These are phyloP conservation scores for Drosophila persimilis DNA, from an alignment of 1,140 invertebrate genomes.

Conservation along the genomic window DNA sequence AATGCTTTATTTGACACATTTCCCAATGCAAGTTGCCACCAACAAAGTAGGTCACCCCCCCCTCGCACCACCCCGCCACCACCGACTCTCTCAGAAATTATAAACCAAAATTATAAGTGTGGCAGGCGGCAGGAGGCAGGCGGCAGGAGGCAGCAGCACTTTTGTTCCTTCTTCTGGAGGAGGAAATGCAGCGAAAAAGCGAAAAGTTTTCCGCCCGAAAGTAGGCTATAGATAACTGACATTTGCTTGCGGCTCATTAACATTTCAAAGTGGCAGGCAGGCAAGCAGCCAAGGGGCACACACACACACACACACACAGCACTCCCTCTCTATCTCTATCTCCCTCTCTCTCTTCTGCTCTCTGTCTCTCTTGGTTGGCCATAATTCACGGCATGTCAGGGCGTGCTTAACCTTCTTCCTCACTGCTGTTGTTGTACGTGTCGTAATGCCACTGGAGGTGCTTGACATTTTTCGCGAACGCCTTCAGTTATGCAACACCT, in stretches of 20 bases:
- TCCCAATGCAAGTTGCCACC: slow-evolving; percentile 39
- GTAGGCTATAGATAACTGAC: slow-evolving; percentile 59
- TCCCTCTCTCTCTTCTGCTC: background rate
- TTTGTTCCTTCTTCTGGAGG: background rate
- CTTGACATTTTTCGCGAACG: slow-evolving; percentile 78
- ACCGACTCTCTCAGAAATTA: slow-evolving; percentile 50
- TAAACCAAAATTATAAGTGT: slow-evolving; percentile 51
- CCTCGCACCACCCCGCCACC: background rate
- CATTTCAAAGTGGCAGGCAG: slow-evolving; percentile 69
- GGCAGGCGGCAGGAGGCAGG: background rate
- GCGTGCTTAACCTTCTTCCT: slow-evolving; percentile 77
- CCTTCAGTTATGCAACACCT: slow-evolving; percentile 67
- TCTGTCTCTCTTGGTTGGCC: slow-evolving; percentile 10
- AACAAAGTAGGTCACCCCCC: slow-evolving; percentile 52
- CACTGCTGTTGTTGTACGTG: slow-evolving; percentile 25
- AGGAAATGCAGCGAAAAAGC: slow-evolving; percentile 49
- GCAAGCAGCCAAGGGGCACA: slow-evolving; percentile 48
- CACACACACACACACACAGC: slow-evolving; percentile 35
- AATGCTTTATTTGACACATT: slow-evolving; percentile 76
- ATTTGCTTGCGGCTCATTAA: slow-evolving; percentile 73
- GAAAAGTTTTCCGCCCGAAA: slow-evolving; percentile 40
- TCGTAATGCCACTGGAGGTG: slow-evolving; percentile 60
- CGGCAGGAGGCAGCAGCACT: no score
- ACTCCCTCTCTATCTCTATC: slow-evolving; percentile 2
- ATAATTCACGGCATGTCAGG: slow-evolving; percentile 67